phyloP scores from a whole-genome alignment of 2,888 invertebrate genomes.

The Adineta ricciae region DNA sequence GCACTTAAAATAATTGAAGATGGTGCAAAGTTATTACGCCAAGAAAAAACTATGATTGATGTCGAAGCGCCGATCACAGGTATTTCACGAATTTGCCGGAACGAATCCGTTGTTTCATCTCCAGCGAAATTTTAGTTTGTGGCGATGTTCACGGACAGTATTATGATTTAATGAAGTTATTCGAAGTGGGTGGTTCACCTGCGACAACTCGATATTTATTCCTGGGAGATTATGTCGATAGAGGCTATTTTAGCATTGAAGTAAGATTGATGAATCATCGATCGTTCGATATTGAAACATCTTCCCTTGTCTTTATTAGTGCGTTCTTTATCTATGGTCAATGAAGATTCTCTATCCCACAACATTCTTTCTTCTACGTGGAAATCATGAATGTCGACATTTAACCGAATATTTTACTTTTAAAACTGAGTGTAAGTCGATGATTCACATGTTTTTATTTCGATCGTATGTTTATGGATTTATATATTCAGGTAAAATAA shows the following conservation, averaged over 20 bases:
- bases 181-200: constrained; percentile 97
- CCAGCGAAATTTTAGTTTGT: constrained; percentile 64
- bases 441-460: neutral
- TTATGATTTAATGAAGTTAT: constrained; percentile 99
- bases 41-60: constrained; percentile 99
- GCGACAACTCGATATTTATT: constrained; percentile 97
- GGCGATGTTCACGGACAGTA: constrained; percentile 99
- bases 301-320: constrained; percentile 55
- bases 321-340: constrained; percentile 99
- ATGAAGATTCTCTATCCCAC: constrained; percentile 94
- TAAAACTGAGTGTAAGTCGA: constrained; percentile 85
- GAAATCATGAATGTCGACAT: constrained; percentile 99
- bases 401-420: constrained; percentile 99
- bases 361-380: constrained; percentile 92
- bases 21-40: constrained; percentile 72
- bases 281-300: too few relatives aligned
- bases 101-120: too few relatives aligned
- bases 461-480: neutral
- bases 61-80: constrained; percentile 97
- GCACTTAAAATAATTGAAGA: constrained; percentile 90
- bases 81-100: too few relatives aligned
- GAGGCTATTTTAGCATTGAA: constrained; percentile 99
- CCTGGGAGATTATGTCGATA: constrained; percentile 97
- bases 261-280: constrained; percentile 44
- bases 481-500: constrained; percentile 72